Conservation (phyloP, 1,140 invertebrate genomes). For the Mactra quadrangularis region DNA sequence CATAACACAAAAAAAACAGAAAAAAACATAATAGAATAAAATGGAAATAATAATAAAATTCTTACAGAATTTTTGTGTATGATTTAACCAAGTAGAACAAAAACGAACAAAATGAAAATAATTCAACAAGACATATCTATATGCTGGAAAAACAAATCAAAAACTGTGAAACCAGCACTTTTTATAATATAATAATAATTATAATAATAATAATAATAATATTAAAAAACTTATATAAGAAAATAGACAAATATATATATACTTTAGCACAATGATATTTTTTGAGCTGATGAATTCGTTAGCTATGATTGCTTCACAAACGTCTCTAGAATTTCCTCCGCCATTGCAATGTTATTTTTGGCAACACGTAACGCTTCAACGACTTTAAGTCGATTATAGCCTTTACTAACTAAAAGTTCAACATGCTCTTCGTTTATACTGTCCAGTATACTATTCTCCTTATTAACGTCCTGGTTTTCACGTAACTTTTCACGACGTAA, state of each 20-base stretch:
- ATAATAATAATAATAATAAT: too few species aligned
- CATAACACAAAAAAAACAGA: too few species aligned
- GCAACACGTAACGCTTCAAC: conserved; percentile 95
- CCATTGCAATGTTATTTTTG: conserved; percentile 96
- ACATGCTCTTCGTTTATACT: conserved; percentile 97
- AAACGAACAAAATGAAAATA: too few species aligned
- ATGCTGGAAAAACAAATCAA: neutral
- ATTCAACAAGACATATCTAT: too few species aligned
- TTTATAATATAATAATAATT: conserved; percentile 18
- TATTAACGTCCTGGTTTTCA: conserved; percentile 80
- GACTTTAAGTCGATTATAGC: conserved; percentile 94
- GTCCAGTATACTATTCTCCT: conserved; percentile 87
- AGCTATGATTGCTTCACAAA: conserved; percentile 86
- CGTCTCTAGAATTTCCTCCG: conserved; percentile 96
- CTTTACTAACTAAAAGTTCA: conserved; percentile 92
- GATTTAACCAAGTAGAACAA: too few species aligned
- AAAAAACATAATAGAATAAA: too few species aligned
- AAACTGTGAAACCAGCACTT: conserved; percentile 36
- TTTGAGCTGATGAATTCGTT: conserved; percentile 36
- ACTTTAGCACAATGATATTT: conserved; percentile 23
- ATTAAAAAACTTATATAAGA: conserved; percentile 46
- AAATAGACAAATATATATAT: conserved; percentile 43
- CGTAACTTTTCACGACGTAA: conserved; percentile 72
- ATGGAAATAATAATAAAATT: too few species aligned
- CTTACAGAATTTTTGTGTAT: too few species aligned